Conservation (phyloP, 2,888 invertebrate genomes). For the Drosophila yooni region DNA sequence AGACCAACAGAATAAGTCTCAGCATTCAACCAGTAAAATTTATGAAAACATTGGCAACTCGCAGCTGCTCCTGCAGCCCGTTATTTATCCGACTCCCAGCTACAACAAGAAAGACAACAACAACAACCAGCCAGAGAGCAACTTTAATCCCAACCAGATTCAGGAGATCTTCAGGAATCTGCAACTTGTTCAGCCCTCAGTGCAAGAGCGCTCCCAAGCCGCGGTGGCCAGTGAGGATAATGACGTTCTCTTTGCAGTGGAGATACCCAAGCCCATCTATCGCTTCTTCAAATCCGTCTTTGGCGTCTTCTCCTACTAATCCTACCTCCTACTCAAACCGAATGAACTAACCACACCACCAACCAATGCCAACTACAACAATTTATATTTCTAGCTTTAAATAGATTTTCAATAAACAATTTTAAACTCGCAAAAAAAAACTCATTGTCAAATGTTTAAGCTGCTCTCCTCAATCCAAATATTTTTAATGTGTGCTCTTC, state of each 20-base stretch:
- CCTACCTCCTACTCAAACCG: neutral
- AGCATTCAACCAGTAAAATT: neutral
- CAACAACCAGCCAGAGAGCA: conserved; percentile 2
- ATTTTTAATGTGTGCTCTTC: neutral
- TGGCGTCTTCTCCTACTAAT: conserved; percentile 60
- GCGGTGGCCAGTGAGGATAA: conserved; percentile 43
- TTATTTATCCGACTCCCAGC: conserved; percentile 19
- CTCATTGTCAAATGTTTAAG: neutral
- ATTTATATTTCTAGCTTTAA: conserved; percentile 20
- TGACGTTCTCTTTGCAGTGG: conserved; percentile 62
- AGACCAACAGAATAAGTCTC: neutral
- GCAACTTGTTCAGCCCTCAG: conserved; percentile 39
- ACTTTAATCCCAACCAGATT: conserved; percentile 23
- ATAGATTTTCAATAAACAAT: conserved; percentile 35
- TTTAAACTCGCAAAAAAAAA: conserved; percentile 2
- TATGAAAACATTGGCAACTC: conserved; percentile 24
- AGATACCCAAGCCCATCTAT: conserved; percentile 70
- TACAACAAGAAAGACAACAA: neutral
- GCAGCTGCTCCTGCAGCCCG: conserved; percentile 51
- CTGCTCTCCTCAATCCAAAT: neutral
- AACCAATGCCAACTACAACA: conserved; percentile 1
- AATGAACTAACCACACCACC: neutral
- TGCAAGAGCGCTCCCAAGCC: conserved; percentile 52
- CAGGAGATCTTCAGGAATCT: conserved; percentile 37
- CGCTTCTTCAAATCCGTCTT: conserved; percentile 67